These are phyloP conservation scores for Saguinus midas DNA, from an alignment of 2,113 vertebrate genomes.

Conservation along the genomic window DNA sequence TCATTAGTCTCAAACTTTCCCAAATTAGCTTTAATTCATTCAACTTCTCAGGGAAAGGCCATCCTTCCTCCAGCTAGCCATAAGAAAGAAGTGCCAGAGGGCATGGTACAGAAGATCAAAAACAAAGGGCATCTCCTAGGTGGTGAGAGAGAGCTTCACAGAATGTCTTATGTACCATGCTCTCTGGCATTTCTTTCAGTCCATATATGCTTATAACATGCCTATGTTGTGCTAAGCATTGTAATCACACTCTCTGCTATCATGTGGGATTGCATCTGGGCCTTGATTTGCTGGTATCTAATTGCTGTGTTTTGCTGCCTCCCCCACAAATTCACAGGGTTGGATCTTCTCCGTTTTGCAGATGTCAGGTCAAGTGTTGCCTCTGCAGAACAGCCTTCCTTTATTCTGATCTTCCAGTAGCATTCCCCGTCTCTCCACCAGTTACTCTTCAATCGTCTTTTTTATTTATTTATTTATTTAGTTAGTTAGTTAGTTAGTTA, in stretches of 20 bases:
- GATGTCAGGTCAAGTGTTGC: neutral
- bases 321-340: rapidly evolving
- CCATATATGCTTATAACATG: rapidly evolving
- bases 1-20: neutral
- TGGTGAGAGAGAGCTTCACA: too few species aligned
- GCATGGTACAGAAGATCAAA: too few species aligned
- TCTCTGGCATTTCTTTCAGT: neutral
- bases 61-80: neutral
- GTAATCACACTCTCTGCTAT: neutral
- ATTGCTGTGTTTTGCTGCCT: neutral
- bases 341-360: neutral
- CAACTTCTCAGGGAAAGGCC: neutral
- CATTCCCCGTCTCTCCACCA: rapidly evolving
- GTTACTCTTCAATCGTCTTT: neutral
- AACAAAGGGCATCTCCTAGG: too few species aligned
- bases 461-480: neutral
- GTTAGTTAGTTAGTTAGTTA: too few species aligned
- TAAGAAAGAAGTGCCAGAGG: neutral
- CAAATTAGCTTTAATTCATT: neutral
- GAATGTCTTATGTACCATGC: too few species aligned
- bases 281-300: neutral
- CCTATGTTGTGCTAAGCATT: neutral
- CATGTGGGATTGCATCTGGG: rapidly evolving
- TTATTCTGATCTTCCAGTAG: neutral
- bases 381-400: neutral